These are phyloP conservation scores for Numenius arquata DNA, from an alignment of 2,113 vertebrate genomes.

Conservation along the genomic window DNA sequence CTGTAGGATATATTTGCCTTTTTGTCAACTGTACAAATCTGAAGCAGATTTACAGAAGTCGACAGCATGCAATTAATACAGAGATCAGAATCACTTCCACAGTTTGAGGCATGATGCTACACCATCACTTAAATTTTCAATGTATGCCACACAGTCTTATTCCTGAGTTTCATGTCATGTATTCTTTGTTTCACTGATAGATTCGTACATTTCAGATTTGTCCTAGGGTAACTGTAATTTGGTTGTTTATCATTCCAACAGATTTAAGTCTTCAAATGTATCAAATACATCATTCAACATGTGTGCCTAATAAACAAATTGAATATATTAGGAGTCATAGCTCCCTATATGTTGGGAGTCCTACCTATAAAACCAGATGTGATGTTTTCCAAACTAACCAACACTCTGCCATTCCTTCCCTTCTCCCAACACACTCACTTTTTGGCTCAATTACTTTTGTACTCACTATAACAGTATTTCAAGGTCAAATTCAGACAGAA, in stretches of 20 bases:
- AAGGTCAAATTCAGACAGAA: neutral
- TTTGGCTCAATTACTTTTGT: neutral
- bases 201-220: neutral
- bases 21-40: neutral
- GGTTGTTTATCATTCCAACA: neutral
- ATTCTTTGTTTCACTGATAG: neutral
- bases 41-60: neutral
- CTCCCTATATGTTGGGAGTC: neutral
- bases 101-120: neutral
- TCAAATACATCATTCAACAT: neutral
- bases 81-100: neutral
- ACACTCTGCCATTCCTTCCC: neutral
- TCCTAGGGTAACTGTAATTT: neutral
- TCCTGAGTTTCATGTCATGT: neutral
- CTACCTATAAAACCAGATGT: neutral
- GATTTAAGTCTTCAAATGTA: neutral
- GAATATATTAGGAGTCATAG: neutral
- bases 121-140: neutral
- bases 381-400: neutral
- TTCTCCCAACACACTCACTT: neutral
- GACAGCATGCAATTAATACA: neutral
- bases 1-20: neutral
- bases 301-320: neutral
- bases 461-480: neutral
- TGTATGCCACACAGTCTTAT: neutral